These are phyloP conservation scores for Heliothis virescens DNA, from an alignment of 1,140 invertebrate species.

Conservation along the genomic window DNA sequence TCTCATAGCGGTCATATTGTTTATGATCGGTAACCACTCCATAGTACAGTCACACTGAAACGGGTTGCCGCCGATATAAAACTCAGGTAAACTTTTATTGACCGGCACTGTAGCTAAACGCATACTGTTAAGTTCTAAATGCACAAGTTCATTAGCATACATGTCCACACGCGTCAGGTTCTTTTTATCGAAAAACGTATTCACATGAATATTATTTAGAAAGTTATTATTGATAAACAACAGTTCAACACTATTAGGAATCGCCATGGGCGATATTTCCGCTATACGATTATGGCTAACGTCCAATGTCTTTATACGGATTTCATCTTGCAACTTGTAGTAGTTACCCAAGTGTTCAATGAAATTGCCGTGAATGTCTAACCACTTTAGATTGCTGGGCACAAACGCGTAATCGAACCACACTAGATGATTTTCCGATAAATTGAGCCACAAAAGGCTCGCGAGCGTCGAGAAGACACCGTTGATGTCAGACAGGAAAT, in stretches of 20 bases:
- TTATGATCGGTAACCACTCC: slow-evolving; percentile 96
- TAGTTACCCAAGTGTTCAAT: slow-evolving; percentile 95
- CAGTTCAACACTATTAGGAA: slow-evolving; percentile 95
- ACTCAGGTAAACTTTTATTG: slow-evolving; percentile 92
- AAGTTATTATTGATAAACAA: slow-evolving; percentile 96
- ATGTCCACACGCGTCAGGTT: slow-evolving; percentile 95
- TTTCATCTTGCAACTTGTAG: slow-evolving; percentile 93
- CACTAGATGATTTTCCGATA: slow-evolving; percentile 96
- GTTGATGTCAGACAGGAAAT: slow-evolving; percentile 94
- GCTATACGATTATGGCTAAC: slow-evolving; percentile 95
- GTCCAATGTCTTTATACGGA: slow-evolving; percentile 93
- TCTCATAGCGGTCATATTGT: slow-evolving; percentile 92
- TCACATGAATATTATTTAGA: slow-evolving; percentile 91
- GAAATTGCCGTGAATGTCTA: slow-evolving; percentile 95
- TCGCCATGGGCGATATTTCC: slow-evolving; percentile 91
- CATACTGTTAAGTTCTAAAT: slow-evolving; percentile 93
- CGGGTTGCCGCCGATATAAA: slow-evolving; percentile 95
- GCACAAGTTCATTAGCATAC: slow-evolving; percentile 94
- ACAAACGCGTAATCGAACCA: slow-evolving; percentile 97
- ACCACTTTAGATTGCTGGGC: slow-evolving; percentile 94
- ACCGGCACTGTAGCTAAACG: slow-evolving; percentile 90
- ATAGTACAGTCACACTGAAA: slow-evolving; percentile 97
- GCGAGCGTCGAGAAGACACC: slow-evolving; percentile 93
- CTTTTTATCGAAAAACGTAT: slow-evolving; percentile 94
- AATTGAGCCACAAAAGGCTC: slow-evolving; percentile 93